phyloP scores from a whole-genome alignment of 2,888 invertebrate genomes.

The Calameuta idolon region DNA sequence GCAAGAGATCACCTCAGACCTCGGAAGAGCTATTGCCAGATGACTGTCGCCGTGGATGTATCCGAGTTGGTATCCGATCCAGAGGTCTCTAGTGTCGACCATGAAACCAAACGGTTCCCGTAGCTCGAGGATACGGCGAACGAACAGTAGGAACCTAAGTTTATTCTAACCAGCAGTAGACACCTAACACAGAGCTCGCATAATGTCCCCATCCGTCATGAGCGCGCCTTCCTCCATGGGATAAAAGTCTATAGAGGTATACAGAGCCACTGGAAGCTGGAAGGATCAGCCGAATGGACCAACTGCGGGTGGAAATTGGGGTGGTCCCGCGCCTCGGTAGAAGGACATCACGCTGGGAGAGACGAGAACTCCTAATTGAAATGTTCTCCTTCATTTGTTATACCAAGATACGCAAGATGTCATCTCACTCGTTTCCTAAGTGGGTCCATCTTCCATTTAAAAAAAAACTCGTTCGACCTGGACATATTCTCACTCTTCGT shows the following conservation, averaged over 20 bases:
- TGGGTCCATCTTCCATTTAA: background rate
- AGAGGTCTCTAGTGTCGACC: background rate
- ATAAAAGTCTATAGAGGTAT: constrained; percentile 6
- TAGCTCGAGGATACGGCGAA: constrained; percentile 1
- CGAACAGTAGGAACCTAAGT: constrained; percentile 28
- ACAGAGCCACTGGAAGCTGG: background rate
- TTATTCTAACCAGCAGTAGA: constrained; percentile 45
- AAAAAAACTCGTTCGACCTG: background rate
- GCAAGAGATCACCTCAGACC: background rate
- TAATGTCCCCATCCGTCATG: constrained; percentile 59
- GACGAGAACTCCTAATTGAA: constrained; percentile 61
- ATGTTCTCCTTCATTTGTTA: constrained; percentile 61
- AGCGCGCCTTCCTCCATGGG: constrained; percentile 34
- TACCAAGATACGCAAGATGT: constrained; percentile 51
- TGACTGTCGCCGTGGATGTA: background rate
- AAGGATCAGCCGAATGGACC: constrained; percentile 15
- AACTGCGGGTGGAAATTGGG: constrained; percentile 36
- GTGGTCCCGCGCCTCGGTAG: constrained; percentile 44
- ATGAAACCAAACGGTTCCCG: background rate
- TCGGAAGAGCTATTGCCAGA: background rate
- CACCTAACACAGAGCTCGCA: constrained; percentile 48
- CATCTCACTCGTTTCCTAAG: constrained; percentile 33
- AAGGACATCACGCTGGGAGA: constrained; percentile 56
- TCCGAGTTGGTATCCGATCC: background rate
- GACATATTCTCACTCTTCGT: background rate